Evolutionary conservation across 2,888 invertebrate genomes (phyloP), one percentile per base, ranked within the genome.

Genomic region (Lithophane socia): DNA sequence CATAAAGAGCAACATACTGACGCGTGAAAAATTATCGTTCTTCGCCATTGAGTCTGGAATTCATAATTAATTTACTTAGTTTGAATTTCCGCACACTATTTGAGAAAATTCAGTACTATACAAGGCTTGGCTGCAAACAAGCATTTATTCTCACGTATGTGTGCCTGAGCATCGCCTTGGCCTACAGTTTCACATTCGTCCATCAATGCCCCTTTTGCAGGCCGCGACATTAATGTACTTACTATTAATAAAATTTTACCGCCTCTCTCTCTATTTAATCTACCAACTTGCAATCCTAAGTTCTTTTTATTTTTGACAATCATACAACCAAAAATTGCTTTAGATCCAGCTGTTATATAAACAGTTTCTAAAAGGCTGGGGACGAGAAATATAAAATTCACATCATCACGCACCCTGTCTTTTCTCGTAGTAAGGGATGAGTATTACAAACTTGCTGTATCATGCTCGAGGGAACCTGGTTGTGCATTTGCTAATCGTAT

Each of bases 401-500:
- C 78, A 56, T 77, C 52, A 73, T 84, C 84, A 74, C 54, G 63
- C 60, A 61, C 73, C 68, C 73, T 72, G 83, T 54, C 60, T 74
- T 71, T 84, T 80, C 58, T 64, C 60, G 16, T 7, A n/a, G 58
- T 63, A 76, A 77, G 72, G 64, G 79, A 63, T 83, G 70, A 37
- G 49, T 79, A 69, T 56, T 29, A 68, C 37, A 77, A 79, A 84
- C 1, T 60, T 73, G 84, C 84, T 71, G 49, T 5, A 37, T 82
- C 84, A 82, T 61, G 61, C n/a, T 79, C 58, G 42, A 73, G 61
- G 61, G 71, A 67, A 44, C 47, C 12, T 47, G 66, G 29, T 44
- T 72, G 83, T 83, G 68, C 84, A 71, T 74, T 80, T 80, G 73
- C 80, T 63, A 80, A 79, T 73, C 56, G 79, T 52, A 73, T 76